A percentile compares a stretch with the other conserved stretches of the same genome.
These are phyloP conservation scores for Aptenodytes patagonicus DNA, from an alignment of 2,113 vertebrate genomes.

Conservation along the genomic window DNA sequence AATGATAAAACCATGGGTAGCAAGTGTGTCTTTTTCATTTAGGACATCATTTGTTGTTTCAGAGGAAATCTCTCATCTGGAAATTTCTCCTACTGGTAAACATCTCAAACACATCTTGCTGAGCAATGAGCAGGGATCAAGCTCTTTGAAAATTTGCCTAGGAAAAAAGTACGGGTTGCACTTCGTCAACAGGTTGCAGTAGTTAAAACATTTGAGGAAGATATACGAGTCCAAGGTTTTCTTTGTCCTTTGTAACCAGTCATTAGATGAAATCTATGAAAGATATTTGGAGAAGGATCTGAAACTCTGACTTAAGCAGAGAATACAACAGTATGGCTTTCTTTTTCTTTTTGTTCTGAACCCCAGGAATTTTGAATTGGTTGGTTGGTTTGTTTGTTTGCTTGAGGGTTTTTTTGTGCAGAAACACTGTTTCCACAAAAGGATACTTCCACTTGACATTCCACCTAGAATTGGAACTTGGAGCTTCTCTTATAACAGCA, in stretches of 20 bases:
- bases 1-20: background rate
- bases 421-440: background rate
- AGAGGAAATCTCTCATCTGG: background rate
- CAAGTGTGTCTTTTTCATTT: background rate
- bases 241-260: background rate
- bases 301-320: background rate
- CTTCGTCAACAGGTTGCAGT: background rate
- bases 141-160: background rate
- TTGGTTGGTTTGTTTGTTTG: background rate
- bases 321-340: background rate
- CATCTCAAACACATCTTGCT: background rate
- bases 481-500: background rate
- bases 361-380: background rate
- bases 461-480: background rate
- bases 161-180: background rate
- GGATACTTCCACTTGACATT: background rate
- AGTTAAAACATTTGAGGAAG: background rate
- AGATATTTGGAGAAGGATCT: background rate
- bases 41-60: background rate
- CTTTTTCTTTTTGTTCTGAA: background rate
- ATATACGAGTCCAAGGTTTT: background rate
- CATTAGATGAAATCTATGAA: background rate
- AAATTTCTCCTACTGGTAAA: background rate
- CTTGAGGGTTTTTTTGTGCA: background rate
- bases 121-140: background rate